phyloP scores from a whole-genome alignment of 2,888 invertebrate species.

The Trachelus tabidus region DNA sequence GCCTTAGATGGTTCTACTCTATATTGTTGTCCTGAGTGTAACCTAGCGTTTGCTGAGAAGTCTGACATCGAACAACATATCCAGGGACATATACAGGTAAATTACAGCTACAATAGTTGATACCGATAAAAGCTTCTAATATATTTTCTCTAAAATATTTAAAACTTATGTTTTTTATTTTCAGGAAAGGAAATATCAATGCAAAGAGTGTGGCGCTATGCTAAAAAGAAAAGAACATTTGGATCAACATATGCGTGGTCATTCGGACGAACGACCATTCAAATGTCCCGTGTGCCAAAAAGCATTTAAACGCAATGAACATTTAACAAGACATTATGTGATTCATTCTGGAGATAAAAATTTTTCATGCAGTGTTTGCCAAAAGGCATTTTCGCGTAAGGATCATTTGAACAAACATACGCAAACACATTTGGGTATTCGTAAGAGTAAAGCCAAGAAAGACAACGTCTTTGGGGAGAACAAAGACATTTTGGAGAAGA shows the following conservation, averaged over 20 bases:
- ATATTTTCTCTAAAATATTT: neutral
- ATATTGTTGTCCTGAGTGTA: slow-evolving; percentile 67
- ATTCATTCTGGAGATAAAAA: slow-evolving; percentile 69
- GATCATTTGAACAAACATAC: slow-evolving; percentile 69
- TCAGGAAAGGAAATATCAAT: slow-evolving; percentile 67
- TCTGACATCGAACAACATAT: slow-evolving; percentile 65
- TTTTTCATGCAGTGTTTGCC: slow-evolving; percentile 66
- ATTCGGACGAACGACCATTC: slow-evolving; percentile 66
- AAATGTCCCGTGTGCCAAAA: slow-evolving; percentile 65
- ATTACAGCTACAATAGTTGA: slow-evolving; percentile 25
- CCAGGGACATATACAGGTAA: slow-evolving; percentile 60
- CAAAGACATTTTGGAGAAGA: slow-evolving; percentile 46
- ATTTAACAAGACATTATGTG: slow-evolving; percentile 68
- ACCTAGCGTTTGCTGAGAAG: slow-evolving; percentile 65
- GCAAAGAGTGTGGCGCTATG: slow-evolving; percentile 68
- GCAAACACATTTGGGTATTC: slow-evolving; percentile 65
- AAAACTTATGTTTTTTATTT: neutral
- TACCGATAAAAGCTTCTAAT: slow-evolving; percentile 37
- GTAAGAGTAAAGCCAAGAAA: slow-evolving; percentile 53
- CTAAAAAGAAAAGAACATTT: slow-evolving; percentile 68
- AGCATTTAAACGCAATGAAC: slow-evolving; percentile 69
- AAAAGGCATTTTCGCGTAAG: slow-evolving; percentile 68
- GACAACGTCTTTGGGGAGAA: slow-evolving; percentile 43
- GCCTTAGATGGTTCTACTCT: slow-evolving; percentile 65
- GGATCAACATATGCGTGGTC: slow-evolving; percentile 67